These are phyloP conservation scores for Hylia prasina DNA, from an alignment of 2,113 vertebrate genomes.

Conservation along the genomic window DNA sequence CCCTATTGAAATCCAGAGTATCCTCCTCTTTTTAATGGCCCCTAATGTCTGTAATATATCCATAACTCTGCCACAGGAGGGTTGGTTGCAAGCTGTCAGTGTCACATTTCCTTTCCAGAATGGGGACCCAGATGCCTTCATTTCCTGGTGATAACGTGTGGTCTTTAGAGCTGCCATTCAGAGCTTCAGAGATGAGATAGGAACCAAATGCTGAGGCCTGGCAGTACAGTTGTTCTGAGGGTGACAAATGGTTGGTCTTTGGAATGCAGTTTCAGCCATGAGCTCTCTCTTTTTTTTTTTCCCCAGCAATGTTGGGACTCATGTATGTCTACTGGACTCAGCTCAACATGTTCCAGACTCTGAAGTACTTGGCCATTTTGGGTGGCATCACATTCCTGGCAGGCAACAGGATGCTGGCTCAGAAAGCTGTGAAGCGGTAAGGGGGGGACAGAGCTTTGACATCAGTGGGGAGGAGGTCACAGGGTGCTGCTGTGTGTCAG, in stretches of 20 bases:
- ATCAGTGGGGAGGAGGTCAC: background rate
- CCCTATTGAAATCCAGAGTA: background rate
- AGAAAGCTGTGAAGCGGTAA: constrained; percentile 96
- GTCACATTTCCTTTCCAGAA: background rate
- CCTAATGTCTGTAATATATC: background rate
- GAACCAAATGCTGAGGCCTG: background rate
- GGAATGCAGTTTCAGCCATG: background rate
- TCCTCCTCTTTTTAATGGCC: background rate
- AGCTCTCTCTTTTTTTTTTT: background rate
- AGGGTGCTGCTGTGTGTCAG: background rate
- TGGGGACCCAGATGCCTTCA: background rate
- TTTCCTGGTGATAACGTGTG: background rate
- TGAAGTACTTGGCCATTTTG: constrained; percentile 95
- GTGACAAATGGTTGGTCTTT: background rate
- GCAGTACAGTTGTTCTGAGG: background rate
- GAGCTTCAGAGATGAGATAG: background rate
- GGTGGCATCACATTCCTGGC: constrained; percentile 94
- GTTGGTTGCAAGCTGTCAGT: background rate
- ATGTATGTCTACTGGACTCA: constrained; percentile 99
- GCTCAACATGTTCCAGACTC: constrained; percentile 98
- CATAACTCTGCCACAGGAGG: background rate
- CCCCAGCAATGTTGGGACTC: constrained; percentile 89
- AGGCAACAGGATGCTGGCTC: constrained; percentile 97
- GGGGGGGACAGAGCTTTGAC: background rate
- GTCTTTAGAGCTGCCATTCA: background rate